Conservation (phyloP, 2,888 invertebrate genomes). For the Coleophora deauratella region DNA sequence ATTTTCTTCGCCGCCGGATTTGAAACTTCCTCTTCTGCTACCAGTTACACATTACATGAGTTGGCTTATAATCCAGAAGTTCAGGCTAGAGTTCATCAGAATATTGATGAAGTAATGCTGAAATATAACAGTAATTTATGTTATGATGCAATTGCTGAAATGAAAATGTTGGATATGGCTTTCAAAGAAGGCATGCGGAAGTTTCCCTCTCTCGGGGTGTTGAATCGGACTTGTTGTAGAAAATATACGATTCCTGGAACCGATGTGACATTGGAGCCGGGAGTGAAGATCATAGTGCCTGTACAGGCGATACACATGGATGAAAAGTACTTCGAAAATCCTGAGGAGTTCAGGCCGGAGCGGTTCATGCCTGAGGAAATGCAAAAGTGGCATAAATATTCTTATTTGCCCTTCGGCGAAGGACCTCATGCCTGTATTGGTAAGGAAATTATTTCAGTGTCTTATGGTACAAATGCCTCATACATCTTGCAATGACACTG, state of each 20-base stretch:
- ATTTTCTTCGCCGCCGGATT: conserved; percentile 25
- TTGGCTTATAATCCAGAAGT: conserved; percentile 37
- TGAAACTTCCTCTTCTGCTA: conserved; percentile 34
- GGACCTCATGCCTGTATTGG: conserved; percentile 27
- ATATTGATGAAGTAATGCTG: conserved; percentile 30
- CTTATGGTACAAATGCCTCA: no score
- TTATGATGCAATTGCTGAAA: conserved; percentile 31
- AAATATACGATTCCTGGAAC: conserved; percentile 23
- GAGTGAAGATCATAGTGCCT: conserved; percentile 21
- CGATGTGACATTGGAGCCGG: conserved; percentile 22
- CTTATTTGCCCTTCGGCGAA: conserved; percentile 25
- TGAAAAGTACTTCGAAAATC: conserved; percentile 22
- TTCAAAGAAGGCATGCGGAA: conserved; percentile 28
- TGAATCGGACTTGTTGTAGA: conserved; percentile 17
- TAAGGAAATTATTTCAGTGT: no score
- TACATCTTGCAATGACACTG: no score
- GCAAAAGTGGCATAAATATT: conserved; percentile 15
- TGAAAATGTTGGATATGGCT: conserved; percentile 30
- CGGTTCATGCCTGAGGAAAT: conserved; percentile 18
- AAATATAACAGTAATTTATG: conserved; percentile 24
- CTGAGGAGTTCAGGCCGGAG: conserved; percentile 25
- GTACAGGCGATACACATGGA: conserved; percentile 27
- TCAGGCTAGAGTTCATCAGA: conserved; percentile 32
- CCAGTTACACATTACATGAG: conserved; percentile 35
- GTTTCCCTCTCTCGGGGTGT: conserved; percentile 21